Evolutionary conservation across 2,888 invertebrate genomes (phyloP), one percentile per base, ranked within the genome.

Genomic region (Phasia obesa): DNA sequence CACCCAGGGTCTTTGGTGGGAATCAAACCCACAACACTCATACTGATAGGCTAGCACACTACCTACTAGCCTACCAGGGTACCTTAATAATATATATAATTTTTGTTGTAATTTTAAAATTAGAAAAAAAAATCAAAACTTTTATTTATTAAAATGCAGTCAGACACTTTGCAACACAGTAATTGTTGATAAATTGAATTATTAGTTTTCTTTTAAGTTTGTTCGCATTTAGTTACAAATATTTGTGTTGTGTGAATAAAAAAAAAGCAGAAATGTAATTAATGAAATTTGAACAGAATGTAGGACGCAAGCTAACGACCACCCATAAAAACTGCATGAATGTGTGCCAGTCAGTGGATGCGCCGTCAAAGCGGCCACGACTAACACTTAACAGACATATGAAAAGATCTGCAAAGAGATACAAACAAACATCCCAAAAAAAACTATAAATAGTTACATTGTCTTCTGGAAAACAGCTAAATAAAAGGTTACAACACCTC

Each of bases 211-310:
- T 57, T 44, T 38, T 25, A 31, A 51, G 55, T 74, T 25, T 44
- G 4, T 23, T 47, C 21, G 38, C 51, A 55, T 70, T 77, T 55
- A 27, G 17, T 42, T 55, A 21, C 47, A 47, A 77, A 25, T 64
- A 65, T 67, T 55, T 65, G 60, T 13, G 25, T 65, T 70, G 11
- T 25, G 27, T 17, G 7, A 65, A 35, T 35, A 17, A 13, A 69
- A 70, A 53, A 35, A 60, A 27, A 70, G 21, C 64, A 57, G 74
- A 69, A 74, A 82, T 70, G 55, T 70, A 82, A 82, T 82, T 82
- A 82, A 78, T 65, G 57, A 70, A 78, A 77, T 64, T 81, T 55
- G 49, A 67, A 73, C 42, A 70, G 69, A 82, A 82, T 78, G 77
- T 82, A 73, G 82, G 82, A 78, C 51, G 77, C 47, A 53, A 27